These are phyloP conservation scores for Saguinus oedipus DNA, from an alignment of 2,797 vertebrate species.

Conservation along the genomic window DNA sequence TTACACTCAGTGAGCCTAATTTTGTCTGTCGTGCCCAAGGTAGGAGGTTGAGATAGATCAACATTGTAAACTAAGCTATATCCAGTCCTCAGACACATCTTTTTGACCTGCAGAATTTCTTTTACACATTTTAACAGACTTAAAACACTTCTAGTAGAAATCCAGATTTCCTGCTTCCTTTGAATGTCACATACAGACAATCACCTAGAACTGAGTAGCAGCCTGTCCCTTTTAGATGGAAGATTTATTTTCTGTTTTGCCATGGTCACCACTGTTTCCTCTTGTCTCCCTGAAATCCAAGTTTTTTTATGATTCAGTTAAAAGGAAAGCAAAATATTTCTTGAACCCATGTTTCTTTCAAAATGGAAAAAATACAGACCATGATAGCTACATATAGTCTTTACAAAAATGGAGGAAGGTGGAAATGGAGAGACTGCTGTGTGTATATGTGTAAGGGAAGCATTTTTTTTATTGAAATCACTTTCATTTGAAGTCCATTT, in stretches of 20 bases:
- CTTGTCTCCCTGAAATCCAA: conserved; percentile 3
- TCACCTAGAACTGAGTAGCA: neutral
- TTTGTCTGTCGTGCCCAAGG: neutral
- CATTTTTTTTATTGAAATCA: neutral
- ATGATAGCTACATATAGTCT: neutral
- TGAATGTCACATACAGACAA: neutral
- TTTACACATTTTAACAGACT: neutral
- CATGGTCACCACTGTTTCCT: neutral
- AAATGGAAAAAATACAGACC: conserved; percentile 1
- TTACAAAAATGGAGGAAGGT: neutral
- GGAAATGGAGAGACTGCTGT: no score
- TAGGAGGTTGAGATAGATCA: neutral
- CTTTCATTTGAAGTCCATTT: no score
- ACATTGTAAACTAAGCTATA: neutral
- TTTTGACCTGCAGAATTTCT: neutral
- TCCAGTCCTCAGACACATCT: neutral
- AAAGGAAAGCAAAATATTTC: neutral
- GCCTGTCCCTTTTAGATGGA: neutral
- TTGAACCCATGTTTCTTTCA: neutral
- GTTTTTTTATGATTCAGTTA: neutral
- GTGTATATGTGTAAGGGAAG: neutral
- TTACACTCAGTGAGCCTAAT: neutral
- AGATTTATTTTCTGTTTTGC: conserved; percentile 27
- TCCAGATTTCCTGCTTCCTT: neutral
- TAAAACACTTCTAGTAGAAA: neutral